Evolutionary conservation across 2,888 invertebrate species (phyloP).

Genomic region (Epinotia ramella): DNA sequence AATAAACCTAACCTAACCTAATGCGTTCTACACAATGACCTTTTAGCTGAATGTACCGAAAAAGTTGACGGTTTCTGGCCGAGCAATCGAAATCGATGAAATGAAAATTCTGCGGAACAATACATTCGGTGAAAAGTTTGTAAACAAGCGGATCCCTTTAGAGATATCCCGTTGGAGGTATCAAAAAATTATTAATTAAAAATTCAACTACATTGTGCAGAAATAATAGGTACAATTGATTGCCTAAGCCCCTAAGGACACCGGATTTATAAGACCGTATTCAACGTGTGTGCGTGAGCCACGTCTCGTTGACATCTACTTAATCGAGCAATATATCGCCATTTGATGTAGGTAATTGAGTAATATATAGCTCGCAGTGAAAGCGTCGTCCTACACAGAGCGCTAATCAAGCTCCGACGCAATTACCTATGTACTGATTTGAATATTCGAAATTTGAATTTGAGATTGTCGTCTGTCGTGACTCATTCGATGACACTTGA

Average conservation of each 20-base stretch:
- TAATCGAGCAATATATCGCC: conserved; percentile 58
- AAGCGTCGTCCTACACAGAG: conserved; percentile 69
- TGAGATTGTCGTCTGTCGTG: conserved; percentile 67
- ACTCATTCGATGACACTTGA: conserved; percentile 62
- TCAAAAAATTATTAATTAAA: no score
- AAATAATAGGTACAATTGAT: conserved; percentile 43
- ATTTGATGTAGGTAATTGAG: conserved; percentile 54
- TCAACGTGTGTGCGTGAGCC: conserved; percentile 14
- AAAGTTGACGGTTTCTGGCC: no score
- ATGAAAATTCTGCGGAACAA: no score
- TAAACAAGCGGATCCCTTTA: no score
- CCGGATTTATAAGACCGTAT: not conserved
- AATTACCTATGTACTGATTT: conserved; percentile 67
- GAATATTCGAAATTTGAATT: conserved; percentile 75
- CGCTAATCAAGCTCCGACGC: conserved; percentile 53
- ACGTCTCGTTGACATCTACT: conserved; percentile 50
- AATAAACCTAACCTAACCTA: no score
- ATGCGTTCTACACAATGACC: no score
- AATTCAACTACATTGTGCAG: not conserved
- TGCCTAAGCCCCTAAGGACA: not conserved
- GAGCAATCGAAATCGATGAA: no score
- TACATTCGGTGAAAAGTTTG: no score
- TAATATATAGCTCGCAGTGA: conserved; percentile 63
- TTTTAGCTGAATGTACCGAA: no score
- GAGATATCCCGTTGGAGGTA: no score